These are phyloP conservation scores for Bovichtus variegatus DNA, from an alignment of 2,797 vertebrate genomes.

Conservation along the genomic window DNA sequence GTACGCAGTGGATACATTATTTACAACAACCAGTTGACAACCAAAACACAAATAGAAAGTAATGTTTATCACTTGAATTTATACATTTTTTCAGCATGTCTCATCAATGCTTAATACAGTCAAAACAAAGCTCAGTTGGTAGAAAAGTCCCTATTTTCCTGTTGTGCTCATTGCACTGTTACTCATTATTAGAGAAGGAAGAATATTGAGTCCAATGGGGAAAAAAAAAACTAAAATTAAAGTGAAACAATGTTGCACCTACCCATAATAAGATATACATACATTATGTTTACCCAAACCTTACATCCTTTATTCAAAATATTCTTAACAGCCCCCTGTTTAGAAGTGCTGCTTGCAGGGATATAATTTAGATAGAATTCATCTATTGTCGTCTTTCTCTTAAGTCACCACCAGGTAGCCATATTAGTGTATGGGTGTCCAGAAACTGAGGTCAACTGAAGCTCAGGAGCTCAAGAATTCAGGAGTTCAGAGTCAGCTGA, in stretches of 20 bases:
- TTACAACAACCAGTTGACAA: neutral
- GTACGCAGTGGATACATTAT: neutral
- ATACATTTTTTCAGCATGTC: neutral
- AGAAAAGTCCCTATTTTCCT: neutral
- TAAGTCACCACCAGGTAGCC: constrained; percentile 24
- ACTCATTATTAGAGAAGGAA: neutral
- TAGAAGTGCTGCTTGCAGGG: neutral
- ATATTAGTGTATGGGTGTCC: constrained; percentile 27
- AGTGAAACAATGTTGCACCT: neutral
- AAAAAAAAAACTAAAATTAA: neutral
- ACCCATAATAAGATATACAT: neutral
- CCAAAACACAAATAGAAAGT: neutral
- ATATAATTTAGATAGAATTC: no score
- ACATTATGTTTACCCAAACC: neutral
- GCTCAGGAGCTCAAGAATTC: constrained; percentile 33
- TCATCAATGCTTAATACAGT: neutral
- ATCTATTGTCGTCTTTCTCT: constrained; percentile 14
- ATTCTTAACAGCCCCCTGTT: neutral
- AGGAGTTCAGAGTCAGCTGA: constrained; percentile 37
- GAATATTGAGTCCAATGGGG: neutral
- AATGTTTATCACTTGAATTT: neutral
- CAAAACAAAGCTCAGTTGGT: neutral
- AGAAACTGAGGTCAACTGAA: constrained; percentile 38
- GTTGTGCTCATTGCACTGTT: neutral
- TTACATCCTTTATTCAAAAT: neutral